Conservation (phyloP, 2,797 vertebrate genomes). For the Dryobates pubescens region DNA sequence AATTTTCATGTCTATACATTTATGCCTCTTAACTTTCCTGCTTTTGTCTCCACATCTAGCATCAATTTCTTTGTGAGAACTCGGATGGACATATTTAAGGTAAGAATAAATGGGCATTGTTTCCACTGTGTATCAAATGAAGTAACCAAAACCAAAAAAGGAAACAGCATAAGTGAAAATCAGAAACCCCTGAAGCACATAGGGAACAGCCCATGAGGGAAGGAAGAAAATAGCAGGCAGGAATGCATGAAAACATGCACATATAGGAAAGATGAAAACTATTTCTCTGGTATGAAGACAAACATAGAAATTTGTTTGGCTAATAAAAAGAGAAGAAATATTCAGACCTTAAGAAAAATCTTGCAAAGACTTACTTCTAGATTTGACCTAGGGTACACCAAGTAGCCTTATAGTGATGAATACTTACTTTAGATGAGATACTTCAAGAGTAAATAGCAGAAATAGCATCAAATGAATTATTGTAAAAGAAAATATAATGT, state of each 20-base stretch:
- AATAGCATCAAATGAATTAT: conserved; percentile 47
- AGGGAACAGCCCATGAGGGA: neutral
- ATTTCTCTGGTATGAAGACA: accelerated
- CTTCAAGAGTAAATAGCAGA: conserved; percentile 44
- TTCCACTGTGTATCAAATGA: neutral
- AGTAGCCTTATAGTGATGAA: neutral
- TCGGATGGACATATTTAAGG: neutral
- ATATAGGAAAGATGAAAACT: neutral
- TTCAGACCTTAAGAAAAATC: neutral
- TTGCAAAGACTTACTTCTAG: neutral
- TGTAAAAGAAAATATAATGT: conserved; percentile 34
- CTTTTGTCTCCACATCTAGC: neutral
- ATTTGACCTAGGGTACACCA: neutral
- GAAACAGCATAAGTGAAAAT: neutral
- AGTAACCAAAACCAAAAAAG: neutral
- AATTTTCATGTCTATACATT: neutral
- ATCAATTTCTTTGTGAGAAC: neutral
- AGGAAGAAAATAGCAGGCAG: neutral
- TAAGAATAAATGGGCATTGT: neutral
- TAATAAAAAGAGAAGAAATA: neutral
- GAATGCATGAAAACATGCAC: neutral
- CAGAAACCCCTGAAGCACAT: neutral
- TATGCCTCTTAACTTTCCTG: neutral
- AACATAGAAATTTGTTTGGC: neutral
- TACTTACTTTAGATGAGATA: neutral